Percentiles rank a stretch among this genome's conserved stretches.
These are phyloP conservation scores for Tuberolachnus salignus DNA, from an alignment of 2,888 invertebrate species.

Conservation along the genomic window DNA sequence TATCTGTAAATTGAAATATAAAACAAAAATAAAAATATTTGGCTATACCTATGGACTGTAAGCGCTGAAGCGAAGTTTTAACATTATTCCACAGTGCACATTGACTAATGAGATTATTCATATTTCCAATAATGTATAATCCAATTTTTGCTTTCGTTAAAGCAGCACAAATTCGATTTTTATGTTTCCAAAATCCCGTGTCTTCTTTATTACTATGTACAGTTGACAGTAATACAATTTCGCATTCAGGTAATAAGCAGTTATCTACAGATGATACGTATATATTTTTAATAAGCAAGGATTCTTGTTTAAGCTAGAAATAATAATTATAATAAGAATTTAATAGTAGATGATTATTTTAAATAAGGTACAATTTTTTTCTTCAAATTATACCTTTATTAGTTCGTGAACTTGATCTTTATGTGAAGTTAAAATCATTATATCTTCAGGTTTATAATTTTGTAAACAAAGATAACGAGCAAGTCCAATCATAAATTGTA, in stretches of 20 bases:
- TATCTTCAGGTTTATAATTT: slow-evolving; percentile 68
- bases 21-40: slow-evolving; percentile 58
- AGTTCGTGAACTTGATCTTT: slow-evolving; percentile 62
- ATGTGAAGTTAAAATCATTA: slow-evolving; percentile 77
- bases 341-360: neutral
- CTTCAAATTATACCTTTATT: slow-evolving; percentile 59
- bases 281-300: slow-evolving; percentile 36
- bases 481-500: slow-evolving; percentile 68
- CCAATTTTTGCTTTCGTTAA: slow-evolving; percentile 75
- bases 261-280: slow-evolving; percentile 74
- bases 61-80: slow-evolving; percentile 64
- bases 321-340: neutral
- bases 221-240: slow-evolving; percentile 77
- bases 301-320: slow-evolving; percentile 44
- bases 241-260: slow-evolving; percentile 80
- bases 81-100: slow-evolving; percentile 69
- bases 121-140: slow-evolving; percentile 78
- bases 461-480: slow-evolving; percentile 70
- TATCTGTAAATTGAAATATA: neutral
- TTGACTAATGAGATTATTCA: slow-evolving; percentile 66
- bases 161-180: slow-evolving; percentile 79
- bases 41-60: slow-evolving; percentile 68
- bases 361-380: slow-evolving; percentile 64
- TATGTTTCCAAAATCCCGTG: slow-evolving; percentile 74
- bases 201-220: slow-evolving; percentile 75